These are phyloP conservation scores for Ramphastos sulfuratus DNA, from an alignment of 2,113 vertebrate genomes.

Conservation along the genomic window DNA sequence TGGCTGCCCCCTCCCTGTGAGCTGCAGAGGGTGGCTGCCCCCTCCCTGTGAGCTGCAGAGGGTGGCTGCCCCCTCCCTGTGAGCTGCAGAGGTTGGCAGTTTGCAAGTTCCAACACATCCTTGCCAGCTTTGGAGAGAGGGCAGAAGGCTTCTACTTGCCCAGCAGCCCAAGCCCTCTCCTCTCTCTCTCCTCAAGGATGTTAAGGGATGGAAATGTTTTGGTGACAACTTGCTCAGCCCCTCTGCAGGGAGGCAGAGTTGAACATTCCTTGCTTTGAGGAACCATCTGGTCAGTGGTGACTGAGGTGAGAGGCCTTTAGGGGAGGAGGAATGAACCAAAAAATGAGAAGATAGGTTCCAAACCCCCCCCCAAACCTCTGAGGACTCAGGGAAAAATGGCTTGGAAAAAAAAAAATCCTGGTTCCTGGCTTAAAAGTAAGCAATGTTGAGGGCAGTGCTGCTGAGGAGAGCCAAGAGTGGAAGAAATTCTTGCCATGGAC, in stretches of 20 bases:
- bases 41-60: not conserved
- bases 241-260: not conserved
- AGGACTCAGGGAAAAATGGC: conserved; percentile 47
- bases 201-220: not conserved
- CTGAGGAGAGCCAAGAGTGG: not conserved
- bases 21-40: no score
- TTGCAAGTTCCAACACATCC: not conserved
- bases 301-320: conserved; percentile 13
- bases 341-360: conserved; percentile 45
- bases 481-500: not conserved
- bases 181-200: not conserved
- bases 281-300: not conserved
- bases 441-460: conserved; percentile 54
- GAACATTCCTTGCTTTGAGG: not conserved
- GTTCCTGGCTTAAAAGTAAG: conserved; percentile 36
- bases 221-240: not conserved
- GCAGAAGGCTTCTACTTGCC: not conserved
- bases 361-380: not conserved
- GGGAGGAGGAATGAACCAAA: not conserved
- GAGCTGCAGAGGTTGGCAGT: not conserved
- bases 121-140: not conserved
- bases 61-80: not conserved
- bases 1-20: no score
- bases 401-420: not conserved
- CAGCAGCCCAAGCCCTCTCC: not conserved